Evolutionary conservation across 2,888 invertebrate species (phyloP).

Genomic region (Zygothrica quintamaculata): DNA sequence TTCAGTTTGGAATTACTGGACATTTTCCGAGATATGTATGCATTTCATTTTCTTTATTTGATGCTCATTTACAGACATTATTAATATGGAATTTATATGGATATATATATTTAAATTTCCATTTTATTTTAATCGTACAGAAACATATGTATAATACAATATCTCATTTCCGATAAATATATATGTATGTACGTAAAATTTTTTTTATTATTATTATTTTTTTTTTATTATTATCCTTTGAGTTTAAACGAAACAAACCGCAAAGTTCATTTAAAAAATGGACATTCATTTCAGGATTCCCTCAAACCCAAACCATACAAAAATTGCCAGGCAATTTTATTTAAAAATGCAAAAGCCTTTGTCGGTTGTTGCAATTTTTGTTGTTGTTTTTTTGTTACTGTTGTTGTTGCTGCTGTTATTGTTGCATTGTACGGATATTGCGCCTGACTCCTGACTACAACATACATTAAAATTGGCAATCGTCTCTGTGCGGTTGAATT

Average conservation of each 20-base stretch:
- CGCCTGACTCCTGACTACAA: conserved; percentile 47
- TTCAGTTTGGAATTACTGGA: too few species aligned
- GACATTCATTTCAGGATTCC: conserved; percentile 41
- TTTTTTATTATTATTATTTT: too few species aligned
- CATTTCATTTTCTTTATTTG: background rate
- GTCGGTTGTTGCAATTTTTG: conserved; percentile 32
- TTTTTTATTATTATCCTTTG: conserved; percentile 4
- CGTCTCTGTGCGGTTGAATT: conserved; percentile 72
- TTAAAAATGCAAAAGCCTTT: conserved; percentile 66
- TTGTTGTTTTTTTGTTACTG: conserved; percentile 30
- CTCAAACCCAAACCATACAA: conserved; percentile 1
- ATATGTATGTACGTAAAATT: too few species aligned
- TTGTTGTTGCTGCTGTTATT: conserved; percentile 31
- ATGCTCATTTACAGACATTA: background rate
- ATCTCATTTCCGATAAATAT: conserved; percentile 28
- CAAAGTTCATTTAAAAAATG: conserved; percentile 62
- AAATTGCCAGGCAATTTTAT: conserved; percentile 49
- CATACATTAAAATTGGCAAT: conserved; percentile 74
- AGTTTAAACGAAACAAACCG: conserved; percentile 47
- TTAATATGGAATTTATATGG: too few species aligned
- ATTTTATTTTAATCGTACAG: too few species aligned
- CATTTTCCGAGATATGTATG: too few species aligned
- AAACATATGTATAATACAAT: conserved; percentile 34
- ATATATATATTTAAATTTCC: too few species aligned
- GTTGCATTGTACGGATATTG: conserved; percentile 33